Evolutionary conservation across 2,888 invertebrate species (phyloP).

Genomic region (Acleris laterana): DNA sequence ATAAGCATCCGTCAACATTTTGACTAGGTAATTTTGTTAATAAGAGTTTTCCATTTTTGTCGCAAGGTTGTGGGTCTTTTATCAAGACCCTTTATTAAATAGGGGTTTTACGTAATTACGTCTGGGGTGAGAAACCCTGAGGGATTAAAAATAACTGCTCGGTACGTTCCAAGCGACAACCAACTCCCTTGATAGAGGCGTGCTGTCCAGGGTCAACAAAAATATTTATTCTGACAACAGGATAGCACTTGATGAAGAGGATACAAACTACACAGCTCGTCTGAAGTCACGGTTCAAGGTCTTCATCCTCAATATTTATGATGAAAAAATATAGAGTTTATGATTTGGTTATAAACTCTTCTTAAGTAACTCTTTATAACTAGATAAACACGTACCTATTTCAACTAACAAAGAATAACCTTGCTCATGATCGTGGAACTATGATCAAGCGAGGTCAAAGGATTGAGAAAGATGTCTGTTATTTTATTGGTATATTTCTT

Average conservation of each 20-base stretch:
- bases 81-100: too few relatives aligned
- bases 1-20: too few relatives aligned
- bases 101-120: too few relatives aligned
- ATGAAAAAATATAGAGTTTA: background rate
- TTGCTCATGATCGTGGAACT: constrained; percentile 73
- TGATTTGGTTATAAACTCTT: background rate
- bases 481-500: too few relatives aligned
- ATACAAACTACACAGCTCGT: background rate
- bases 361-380: constrained; percentile 1
- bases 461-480: constrained; percentile 52
- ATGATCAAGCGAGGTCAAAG: constrained; percentile 63
- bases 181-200: constrained; percentile 42
- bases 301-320: background rate
- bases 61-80: too few relatives aligned
- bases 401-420: constrained; percentile 64
- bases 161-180: constrained; percentile 40
- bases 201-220: constrained; percentile 47
- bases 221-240: constrained; percentile 41
- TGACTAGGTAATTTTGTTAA: too few relatives aligned
- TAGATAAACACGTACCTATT: constrained; percentile 2
- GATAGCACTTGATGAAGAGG: constrained; percentile 16
- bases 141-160: background rate
- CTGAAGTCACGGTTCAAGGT: background rate
- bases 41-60: too few relatives aligned
- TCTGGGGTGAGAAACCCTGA: background rate